Percentiles rank a stretch among this genome's conserved stretches.
These are phyloP conservation scores for Columba guinea DNA, from an alignment of 2,797 vertebrate species.

Conservation along the genomic window DNA sequence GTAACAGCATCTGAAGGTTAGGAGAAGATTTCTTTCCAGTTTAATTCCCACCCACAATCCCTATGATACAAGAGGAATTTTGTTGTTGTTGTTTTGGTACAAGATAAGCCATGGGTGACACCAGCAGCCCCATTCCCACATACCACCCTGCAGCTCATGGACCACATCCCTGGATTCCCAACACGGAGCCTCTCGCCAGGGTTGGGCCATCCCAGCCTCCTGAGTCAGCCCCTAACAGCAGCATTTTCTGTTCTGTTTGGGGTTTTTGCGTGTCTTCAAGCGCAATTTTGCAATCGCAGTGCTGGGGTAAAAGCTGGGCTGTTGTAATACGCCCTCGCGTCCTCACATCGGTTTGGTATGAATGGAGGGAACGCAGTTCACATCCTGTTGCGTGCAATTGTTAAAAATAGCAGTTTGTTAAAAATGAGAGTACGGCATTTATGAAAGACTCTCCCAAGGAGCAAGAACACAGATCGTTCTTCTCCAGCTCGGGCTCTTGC, in stretches of 20 bases:
- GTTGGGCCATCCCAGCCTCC: slow-evolving; percentile 37
- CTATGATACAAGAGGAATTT: slow-evolving; percentile 5
- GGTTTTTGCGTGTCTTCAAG: neutral
- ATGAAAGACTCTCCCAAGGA: neutral
- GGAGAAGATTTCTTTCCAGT: slow-evolving; percentile 20
- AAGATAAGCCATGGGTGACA: slow-evolving; percentile 48
- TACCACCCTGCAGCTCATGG: neutral
- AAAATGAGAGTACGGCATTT: neutral
- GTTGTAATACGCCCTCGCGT: neutral
- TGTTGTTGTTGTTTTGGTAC: neutral
- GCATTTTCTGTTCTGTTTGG: slow-evolving; percentile 61
- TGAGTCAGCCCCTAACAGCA: slow-evolving; percentile 65
- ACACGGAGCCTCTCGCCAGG: neutral
- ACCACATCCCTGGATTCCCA: slow-evolving; percentile 34
- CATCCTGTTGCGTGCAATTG: neutral
- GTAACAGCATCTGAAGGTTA: neutral
- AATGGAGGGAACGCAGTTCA: neutral
- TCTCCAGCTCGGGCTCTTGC: neutral
- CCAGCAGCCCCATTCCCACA: slow-evolving; percentile 57
- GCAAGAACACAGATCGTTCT: neutral
- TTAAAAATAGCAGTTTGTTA: neutral
- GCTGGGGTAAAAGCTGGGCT: slow-evolving; percentile 30
- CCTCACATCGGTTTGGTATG: neutral
- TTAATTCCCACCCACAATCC: slow-evolving; percentile 45
- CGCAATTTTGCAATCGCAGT: neutral